Percentiles rank a stretch among this genome's conserved stretches.
phyloP scores from a whole-genome alignment of 2,888 invertebrate species.

The Sericinus montela region DNA sequence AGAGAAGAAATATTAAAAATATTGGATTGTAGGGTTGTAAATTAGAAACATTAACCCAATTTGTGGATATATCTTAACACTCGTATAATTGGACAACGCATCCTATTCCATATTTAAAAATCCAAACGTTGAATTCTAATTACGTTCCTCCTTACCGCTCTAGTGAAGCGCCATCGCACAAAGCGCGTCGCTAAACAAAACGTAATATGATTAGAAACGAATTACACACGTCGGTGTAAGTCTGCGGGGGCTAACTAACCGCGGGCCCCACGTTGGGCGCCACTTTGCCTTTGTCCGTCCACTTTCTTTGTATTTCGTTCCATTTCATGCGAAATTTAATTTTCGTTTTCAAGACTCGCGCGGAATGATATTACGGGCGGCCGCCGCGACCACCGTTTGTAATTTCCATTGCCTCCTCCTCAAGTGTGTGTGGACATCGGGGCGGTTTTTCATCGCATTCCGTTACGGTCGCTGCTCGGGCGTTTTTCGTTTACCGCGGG shows the following conservation, averaged over 20 bases:
- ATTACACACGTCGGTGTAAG: slow-evolving; percentile 55
- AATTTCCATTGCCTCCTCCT: slow-evolving; percentile 41
- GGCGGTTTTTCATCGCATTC: slow-evolving; percentile 78
- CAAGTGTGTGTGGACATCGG: slow-evolving; percentile 59
- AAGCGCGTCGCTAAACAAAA: slow-evolving; percentile 43
- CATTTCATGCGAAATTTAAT: slow-evolving; percentile 79
- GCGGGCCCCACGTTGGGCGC: slow-evolving; percentile 47
- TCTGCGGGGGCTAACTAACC: slow-evolving; percentile 59
- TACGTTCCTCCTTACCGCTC: slow-evolving; percentile 11
- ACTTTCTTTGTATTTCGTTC: slow-evolving; percentile 77
- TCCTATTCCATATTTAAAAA: slow-evolving; percentile 7
- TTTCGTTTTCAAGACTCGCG: slow-evolving; percentile 78
- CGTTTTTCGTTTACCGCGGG: slow-evolving; percentile 68
- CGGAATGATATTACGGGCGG: slow-evolving; percentile 72
- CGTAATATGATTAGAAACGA: slow-evolving; percentile 75
- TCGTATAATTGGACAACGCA: background rate
- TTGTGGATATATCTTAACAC: no score
- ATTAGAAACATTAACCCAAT: no score
- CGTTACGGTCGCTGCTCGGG: slow-evolving; percentile 66
- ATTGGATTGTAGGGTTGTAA: no score
- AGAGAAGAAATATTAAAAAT: no score
- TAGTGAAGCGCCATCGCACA: slow-evolving; percentile 4
- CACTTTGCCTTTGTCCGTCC: slow-evolving; percentile 68
- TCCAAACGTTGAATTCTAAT: slow-evolving; percentile 13
- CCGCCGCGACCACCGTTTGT: slow-evolving; percentile 64